A percentile compares a stretch with the other conserved stretches of the same genome.
Evolutionary conservation across 1,140 invertebrate genomes (phyloP).

Genomic region (Ceratoteleas bidentatus): DNA sequence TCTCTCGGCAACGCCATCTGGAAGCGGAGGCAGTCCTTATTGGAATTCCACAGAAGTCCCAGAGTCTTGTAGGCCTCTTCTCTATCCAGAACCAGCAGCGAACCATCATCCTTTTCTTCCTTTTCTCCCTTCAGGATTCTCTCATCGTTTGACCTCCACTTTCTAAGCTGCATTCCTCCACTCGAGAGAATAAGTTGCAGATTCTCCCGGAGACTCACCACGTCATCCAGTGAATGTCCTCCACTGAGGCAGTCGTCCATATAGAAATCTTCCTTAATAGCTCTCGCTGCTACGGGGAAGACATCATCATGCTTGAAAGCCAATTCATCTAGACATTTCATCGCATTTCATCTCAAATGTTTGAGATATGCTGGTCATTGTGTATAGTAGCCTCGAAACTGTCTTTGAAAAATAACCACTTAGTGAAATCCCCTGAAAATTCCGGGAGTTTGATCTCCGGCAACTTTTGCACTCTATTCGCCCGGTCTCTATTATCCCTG

Average conservation of each 20-base stretch:
- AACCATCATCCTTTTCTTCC: not conserved
- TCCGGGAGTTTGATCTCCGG: too few relatives aligned
- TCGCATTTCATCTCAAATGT: too few relatives aligned
- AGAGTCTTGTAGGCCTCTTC: constrained; percentile 15
- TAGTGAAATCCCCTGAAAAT: too few relatives aligned
- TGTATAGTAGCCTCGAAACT: too few relatives aligned
- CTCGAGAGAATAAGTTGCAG: not conserved
- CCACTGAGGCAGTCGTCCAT: constrained; percentile 28
- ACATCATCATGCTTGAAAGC: not conserved
- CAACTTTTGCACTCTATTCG: too few relatives aligned
- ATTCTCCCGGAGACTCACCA: not conserved
- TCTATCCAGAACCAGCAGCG: constrained; percentile 10
- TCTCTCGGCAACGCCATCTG: not conserved
- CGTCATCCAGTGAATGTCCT: not conserved
- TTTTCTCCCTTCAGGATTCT: not conserved
- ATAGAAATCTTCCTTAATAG: too few relatives aligned
- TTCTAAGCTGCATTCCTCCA: constrained; percentile 6
- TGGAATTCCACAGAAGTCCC: too few relatives aligned
- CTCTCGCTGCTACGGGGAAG: not conserved
- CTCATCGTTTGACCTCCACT: constrained; percentile 13
- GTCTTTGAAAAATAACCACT: too few relatives aligned
- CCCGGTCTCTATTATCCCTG: too few relatives aligned
- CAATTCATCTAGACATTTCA: constrained; percentile 13
- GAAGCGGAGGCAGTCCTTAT: not conserved
- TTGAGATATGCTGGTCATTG: too few relatives aligned